phyloP scores from a whole-genome alignment of 1,140 invertebrate genomes.

The Plectrocnemia conspersa region DNA sequence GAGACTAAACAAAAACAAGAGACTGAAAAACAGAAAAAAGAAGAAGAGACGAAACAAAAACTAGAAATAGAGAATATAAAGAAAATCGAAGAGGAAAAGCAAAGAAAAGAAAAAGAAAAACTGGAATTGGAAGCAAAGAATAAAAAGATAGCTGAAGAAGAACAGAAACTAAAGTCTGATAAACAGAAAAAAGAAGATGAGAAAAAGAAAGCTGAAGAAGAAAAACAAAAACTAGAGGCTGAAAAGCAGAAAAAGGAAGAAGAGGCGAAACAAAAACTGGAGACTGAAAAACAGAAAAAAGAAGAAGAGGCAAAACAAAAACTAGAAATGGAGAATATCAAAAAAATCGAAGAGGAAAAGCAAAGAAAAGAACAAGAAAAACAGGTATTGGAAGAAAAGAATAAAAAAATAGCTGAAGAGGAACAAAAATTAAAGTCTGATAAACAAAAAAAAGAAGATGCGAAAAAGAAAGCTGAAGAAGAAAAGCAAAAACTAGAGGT shows the following conservation, averaged over 20 bases:
- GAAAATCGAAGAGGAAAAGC: neutral
- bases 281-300: conserved; percentile 29
- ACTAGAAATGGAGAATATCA: no score
- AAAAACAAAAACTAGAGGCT: conserved; percentile 37
- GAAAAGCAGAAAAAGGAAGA: conserved; percentile 20
- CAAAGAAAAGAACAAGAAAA: conserved; percentile 36
- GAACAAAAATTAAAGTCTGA: conserved; percentile 31
- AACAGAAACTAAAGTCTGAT: conserved; percentile 31
- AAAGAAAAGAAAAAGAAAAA: neutral
- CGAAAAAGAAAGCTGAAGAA: conserved; percentile 37
- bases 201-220: conserved; percentile 29
- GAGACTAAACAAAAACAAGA: conserved; percentile 23
- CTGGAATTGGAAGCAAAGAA: neutral
- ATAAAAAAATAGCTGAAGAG: conserved; percentile 24
- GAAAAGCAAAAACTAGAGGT: conserved; percentile 30
- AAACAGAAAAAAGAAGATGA: conserved; percentile 25
- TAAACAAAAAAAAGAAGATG: conserved; percentile 34
- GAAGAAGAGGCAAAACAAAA: no score
- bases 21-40: conserved; percentile 28
- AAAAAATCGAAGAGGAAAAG: no score
- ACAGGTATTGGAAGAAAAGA: conserved; percentile 27
- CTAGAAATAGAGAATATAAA: conserved; percentile 5
- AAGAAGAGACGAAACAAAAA: conserved; percentile 4
- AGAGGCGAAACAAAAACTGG: conserved; percentile 12
- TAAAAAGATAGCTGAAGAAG: conserved; percentile 22